A percentile compares a stretch with the other conserved stretches of the same genome.
These are phyloP conservation scores for Turnix velox DNA, from an alignment of 2,113 vertebrate genomes.

Conservation along the genomic window DNA sequence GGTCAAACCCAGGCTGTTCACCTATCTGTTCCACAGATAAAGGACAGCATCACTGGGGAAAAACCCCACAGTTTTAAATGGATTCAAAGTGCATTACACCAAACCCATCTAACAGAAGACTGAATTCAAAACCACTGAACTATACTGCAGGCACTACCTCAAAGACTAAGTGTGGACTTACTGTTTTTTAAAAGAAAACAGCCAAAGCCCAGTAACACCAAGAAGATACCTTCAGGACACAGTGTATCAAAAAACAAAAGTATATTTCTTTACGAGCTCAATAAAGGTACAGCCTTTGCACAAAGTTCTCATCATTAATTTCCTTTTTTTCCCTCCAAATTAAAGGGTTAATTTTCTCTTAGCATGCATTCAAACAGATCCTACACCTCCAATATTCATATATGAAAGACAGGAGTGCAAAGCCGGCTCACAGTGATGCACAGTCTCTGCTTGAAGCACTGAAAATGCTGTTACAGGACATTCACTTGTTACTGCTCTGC, in stretches of 20 bases:
- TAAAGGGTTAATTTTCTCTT: background rate
- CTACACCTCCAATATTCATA: accelerated
- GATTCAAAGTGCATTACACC: background rate
- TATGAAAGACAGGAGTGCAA: background rate
- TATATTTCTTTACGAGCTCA: background rate
- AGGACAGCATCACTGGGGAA: background rate
- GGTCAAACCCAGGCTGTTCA: background rate
- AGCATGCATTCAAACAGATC: background rate
- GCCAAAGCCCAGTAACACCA: background rate
- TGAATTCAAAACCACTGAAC: background rate
- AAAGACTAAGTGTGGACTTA: background rate
- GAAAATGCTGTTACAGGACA: background rate
- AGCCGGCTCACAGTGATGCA: background rate
- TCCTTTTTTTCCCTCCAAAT: background rate
- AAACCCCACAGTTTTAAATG: background rate
- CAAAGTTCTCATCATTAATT: background rate
- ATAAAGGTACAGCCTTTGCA: background rate
- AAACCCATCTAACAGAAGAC: background rate
- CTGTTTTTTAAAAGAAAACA: background rate
- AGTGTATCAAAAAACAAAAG: background rate
- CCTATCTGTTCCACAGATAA: background rate
- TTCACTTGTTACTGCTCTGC: background rate
- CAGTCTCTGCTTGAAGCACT: background rate
- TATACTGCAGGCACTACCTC: background rate
- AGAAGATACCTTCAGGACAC: background rate